These are phyloP conservation scores for Anoplopoma fimbria DNA, from an alignment of 2,113 vertebrate species.

Conservation along the genomic window DNA sequence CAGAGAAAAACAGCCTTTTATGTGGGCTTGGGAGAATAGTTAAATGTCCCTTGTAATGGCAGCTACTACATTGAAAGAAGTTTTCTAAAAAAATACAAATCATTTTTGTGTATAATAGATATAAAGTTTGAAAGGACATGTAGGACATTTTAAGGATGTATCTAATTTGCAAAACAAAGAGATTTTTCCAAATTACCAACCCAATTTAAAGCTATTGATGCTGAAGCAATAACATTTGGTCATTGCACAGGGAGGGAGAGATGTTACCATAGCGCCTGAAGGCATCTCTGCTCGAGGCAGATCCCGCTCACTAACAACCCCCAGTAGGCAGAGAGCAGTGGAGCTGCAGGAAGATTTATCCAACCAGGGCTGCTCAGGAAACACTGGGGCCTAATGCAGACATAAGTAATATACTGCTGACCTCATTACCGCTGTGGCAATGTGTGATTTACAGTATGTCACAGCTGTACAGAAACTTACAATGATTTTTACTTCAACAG, in stretches of 20 bases:
- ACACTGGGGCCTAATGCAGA: constrained; percentile 14
- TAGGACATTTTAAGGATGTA: not conserved
- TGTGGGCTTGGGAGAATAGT: not conserved
- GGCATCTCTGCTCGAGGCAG: constrained; percentile 38
- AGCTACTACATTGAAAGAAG: not conserved
- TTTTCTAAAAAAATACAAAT: not conserved
- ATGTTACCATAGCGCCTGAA: constrained; percentile 30
- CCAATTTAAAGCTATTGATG: constrained; percentile 19
- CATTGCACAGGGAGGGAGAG: constrained; percentile 15
- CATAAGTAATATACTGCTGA: constrained; percentile 1
- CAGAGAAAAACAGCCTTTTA: not conserved
- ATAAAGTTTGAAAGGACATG: not conserved
- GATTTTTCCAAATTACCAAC: constrained; percentile 18
- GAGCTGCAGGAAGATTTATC: constrained; percentile 32
- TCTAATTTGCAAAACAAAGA: constrained; percentile 32
- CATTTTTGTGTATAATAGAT: not conserved
- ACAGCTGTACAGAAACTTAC: not conserved
- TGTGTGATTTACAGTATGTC: not conserved
- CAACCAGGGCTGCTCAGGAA: constrained; percentile 14
- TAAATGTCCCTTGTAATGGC: not conserved
- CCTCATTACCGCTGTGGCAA: not conserved
- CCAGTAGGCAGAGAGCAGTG: constrained; percentile 24
- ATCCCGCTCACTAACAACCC: constrained; percentile 40
- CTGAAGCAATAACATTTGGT: constrained; percentile 35
- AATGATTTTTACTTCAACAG: not conserved